Evolutionary conservation across 2,888 invertebrate species (phyloP).

Genomic region (Sycophila texana): DNA sequence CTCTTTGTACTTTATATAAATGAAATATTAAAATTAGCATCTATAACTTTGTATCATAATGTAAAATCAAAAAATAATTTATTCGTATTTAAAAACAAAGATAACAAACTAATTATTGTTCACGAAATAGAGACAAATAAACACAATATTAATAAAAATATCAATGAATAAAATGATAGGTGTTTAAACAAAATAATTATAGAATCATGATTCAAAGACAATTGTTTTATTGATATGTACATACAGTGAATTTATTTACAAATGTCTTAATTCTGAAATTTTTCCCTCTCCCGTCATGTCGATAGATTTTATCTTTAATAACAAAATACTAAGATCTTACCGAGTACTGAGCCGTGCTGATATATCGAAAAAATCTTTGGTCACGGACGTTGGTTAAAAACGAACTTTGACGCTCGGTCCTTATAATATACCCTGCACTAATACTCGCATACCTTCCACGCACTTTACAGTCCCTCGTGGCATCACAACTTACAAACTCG

Average conservation of each 20-base stretch:
- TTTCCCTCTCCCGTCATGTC: background rate
- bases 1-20: too few species aligned
- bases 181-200: background rate
- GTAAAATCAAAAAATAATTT: background rate
- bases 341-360: slow-evolving; percentile 41
- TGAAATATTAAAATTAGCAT: too few species aligned
- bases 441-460: slow-evolving; percentile 39
- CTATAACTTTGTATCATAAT: too few species aligned
- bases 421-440: slow-evolving; percentile 46
- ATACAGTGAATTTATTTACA: slow-evolving; percentile 73
- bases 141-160: background rate
- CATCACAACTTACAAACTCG: background rate
- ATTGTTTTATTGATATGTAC: slow-evolving; percentile 74
- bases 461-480: slow-evolving; percentile 13
- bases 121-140: slow-evolving; percentile 11
- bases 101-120: background rate
- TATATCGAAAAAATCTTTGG: slow-evolving; percentile 61
- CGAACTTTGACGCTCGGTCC: slow-evolving; percentile 25
- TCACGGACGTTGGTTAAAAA: slow-evolving; percentile 64
- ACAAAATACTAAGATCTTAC: slow-evolving; percentile 70
- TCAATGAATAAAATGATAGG: background rate
- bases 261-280: slow-evolving; percentile 60
- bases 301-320: slow-evolving; percentile 58
- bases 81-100: background rate
- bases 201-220: slow-evolving; percentile 63